Evolutionary conservation across 2,797 vertebrate genomes (phyloP).

Genomic region (Choloepus didactylus): DNA sequence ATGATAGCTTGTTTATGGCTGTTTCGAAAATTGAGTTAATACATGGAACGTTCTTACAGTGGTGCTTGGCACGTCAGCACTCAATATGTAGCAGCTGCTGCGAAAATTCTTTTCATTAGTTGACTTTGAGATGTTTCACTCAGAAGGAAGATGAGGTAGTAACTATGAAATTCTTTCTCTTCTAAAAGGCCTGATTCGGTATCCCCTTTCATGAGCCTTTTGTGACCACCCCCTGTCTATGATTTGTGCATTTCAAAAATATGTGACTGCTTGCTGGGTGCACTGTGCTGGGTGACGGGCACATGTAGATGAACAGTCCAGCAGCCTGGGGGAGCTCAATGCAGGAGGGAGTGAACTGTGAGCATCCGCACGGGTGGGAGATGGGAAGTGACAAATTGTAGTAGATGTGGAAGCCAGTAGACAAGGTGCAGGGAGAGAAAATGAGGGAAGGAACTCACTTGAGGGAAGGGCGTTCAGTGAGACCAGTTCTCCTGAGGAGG

Average conservation of each 20-base stretch:
- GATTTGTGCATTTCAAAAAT: neutral
- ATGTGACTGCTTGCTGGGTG: neutral
- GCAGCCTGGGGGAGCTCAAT: neutral
- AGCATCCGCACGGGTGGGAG: no score
- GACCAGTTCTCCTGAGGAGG: neutral
- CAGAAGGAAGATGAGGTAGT: neutral
- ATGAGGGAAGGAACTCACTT: rapidly evolving
- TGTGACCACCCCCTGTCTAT: neutral
- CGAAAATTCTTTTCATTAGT: no score
- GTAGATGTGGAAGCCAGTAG: rapidly evolving
- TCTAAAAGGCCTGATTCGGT: neutral
- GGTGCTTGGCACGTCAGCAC: neutral
- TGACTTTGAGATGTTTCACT: neutral
- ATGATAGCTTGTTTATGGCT: neutral
- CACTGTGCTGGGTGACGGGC: neutral
- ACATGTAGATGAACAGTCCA: no score
- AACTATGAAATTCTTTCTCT: neutral
- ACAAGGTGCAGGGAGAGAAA: rapidly evolving
- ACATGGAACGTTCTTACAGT: no score
- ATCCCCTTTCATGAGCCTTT: neutral
- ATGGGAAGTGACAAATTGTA: neutral
- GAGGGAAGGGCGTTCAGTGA: neutral
- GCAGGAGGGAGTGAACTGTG: neutral
- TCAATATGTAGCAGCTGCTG: neutral
- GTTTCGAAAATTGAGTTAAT: neutral